These are phyloP conservation scores for Bellardia pandia DNA, from an alignment of 2,888 invertebrate species.

Conservation along the genomic window DNA sequence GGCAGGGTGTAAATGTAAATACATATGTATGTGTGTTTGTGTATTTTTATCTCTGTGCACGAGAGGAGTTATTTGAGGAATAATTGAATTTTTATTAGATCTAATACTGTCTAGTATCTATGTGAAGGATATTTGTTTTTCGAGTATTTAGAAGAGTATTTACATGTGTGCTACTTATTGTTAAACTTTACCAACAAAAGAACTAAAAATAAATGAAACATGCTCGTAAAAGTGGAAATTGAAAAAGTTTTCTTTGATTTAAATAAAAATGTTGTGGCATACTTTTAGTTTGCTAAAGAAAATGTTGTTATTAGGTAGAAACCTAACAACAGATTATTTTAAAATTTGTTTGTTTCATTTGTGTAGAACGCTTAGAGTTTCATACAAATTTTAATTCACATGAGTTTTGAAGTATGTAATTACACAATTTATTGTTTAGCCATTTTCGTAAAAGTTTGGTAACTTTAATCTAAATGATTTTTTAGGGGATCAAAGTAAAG, in stretches of 20 bases:
- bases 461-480: too few relatives aligned
- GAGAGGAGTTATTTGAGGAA: neutral
- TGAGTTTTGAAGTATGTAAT: too few relatives aligned
- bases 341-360: neutral
- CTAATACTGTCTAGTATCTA: neutral
- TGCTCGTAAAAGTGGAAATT: conserved; percentile 9
- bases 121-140: conserved; percentile 26
- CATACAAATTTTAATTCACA: too few relatives aligned
- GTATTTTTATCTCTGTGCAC: neutral
- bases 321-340: neutral
- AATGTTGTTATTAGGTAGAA: neutral
- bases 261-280: conserved; percentile 29
- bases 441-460: neutral
- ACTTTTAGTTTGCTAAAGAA: conserved; percentile 4
- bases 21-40: too few relatives aligned
- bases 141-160: conserved; percentile 17
- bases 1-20: too few relatives aligned
- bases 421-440: neutral
- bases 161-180: conserved; percentile 6
- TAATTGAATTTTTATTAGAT: conserved; percentile 64
- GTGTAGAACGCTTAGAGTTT: too few relatives aligned
- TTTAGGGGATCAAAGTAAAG: too few relatives aligned
- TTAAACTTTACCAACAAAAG: neutral
- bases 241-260: conserved; percentile 16
- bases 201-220: neutral